Evolutionary conservation across 2,888 invertebrate genomes (phyloP).

Genomic region (Malthinus flaveolus): DNA sequence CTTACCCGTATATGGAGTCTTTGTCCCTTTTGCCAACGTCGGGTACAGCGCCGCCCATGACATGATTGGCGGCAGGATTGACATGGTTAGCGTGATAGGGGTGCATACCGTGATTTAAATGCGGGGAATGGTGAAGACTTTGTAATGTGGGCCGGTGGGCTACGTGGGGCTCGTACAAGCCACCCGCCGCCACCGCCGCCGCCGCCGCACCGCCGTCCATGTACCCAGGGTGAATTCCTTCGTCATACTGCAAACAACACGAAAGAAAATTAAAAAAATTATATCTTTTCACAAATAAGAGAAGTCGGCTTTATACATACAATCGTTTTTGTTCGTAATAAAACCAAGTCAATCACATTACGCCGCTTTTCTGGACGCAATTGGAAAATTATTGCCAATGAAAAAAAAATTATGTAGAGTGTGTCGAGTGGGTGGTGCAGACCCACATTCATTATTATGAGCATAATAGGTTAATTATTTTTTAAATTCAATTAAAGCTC

Average conservation of each 20-base stretch:
- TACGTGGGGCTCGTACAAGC: constrained; percentile 79
- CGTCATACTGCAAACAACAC: constrained; percentile 78
- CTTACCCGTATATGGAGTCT: constrained; percentile 99
- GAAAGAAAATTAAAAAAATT: not conserved
- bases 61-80: constrained; percentile 77
- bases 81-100: constrained; percentile 73
- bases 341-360: not conserved
- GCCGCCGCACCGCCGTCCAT: constrained; percentile 72
- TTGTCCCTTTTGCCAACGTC: constrained; percentile 97
- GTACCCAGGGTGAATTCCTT: constrained; percentile 90
- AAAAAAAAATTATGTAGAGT: not conserved
- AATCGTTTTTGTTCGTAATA: no score
- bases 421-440: constrained; percentile 16
- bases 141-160: constrained; percentile 65
- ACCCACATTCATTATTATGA: constrained; percentile 16
- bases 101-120: constrained; percentile 81
- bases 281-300: not conserved
- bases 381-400: not conserved
- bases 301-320: no score
- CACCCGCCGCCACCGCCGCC: constrained; percentile 59
- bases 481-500: constrained; percentile 33
- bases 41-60: constrained; percentile 77
- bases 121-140: constrained; percentile 77
- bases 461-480: constrained; percentile 28
- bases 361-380: not conserved